Conservation (phyloP, 2,888 invertebrate genomes). For the Aporophyla lueneburgensis region DNA sequence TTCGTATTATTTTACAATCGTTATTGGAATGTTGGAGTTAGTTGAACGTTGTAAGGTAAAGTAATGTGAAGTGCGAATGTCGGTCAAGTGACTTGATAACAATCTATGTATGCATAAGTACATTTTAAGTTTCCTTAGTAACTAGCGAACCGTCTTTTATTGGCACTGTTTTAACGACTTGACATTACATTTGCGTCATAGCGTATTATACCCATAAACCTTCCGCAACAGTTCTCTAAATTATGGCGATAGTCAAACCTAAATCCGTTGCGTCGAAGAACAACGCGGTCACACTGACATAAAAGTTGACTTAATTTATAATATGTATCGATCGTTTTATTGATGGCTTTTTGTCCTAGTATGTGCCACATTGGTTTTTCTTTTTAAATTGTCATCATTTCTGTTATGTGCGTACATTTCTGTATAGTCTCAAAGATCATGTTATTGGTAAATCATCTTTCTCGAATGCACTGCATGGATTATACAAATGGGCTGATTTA, state of each 20-base stretch:
- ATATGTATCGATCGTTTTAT: neutral
- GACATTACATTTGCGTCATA: too few species aligned
- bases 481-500: too few species aligned
- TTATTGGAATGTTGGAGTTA: slow-evolving; percentile 8
- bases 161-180: too few species aligned
- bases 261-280: too few species aligned
- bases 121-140: slow-evolving; percentile 12
- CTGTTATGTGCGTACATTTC: too few species aligned
- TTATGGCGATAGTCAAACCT: too few species aligned
- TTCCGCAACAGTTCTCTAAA: too few species aligned
- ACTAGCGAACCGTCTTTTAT: too few species aligned
- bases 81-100: slow-evolving; percentile 13
- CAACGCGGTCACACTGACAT: too few species aligned
- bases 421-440: neutral
- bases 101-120: neutral
- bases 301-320: too few species aligned
- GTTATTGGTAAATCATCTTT: neutral
- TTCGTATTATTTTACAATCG: slow-evolving; percentile 39
- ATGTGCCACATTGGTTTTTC: neutral
- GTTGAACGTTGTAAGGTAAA: slow-evolving; percentile 13
- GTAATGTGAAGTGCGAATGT: slow-evolving; percentile 23
- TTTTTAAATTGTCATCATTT: neutral
- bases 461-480: neutral
- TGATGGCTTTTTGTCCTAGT: neutral
- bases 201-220: too few species aligned